A percentile compares a stretch with the other conserved stretches of the same genome.
Evolutionary conservation across 2,888 invertebrate genomes (phyloP).

Genomic region (Drosophila kanekoi): DNA sequence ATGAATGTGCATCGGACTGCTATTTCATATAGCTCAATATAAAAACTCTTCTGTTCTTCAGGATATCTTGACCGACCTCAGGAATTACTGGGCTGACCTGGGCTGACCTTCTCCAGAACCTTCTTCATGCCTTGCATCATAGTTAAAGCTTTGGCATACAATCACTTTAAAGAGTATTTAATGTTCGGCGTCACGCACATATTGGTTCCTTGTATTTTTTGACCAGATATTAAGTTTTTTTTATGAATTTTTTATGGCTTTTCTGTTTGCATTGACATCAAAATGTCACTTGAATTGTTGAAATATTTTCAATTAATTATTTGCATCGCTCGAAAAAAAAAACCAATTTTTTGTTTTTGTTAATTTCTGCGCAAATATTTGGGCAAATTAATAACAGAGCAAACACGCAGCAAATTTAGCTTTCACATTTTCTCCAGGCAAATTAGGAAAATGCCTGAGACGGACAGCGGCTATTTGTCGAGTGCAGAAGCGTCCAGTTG

Average conservation of each 20-base stretch:
- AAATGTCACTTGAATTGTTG: conserved; percentile 66
- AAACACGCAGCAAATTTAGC: conserved; percentile 61
- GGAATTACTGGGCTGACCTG: no score
- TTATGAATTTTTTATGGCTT: conserved; percentile 35
- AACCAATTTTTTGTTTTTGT: conserved; percentile 36
- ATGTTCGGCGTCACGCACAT: not conserved
- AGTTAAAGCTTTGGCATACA: no score
- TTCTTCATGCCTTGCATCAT: no score
- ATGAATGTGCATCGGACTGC: no score
- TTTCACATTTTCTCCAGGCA: conserved; percentile 31
- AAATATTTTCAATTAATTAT: conserved; percentile 69
- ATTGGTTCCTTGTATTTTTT: not conserved
- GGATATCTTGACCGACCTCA: no score
- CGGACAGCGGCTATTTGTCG: conserved; percentile 18
- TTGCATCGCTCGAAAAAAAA: conserved; percentile 36
- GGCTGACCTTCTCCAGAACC: no score
- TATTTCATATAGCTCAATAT: no score
- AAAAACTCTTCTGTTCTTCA: no score
- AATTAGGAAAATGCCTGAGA: conserved; percentile 41
- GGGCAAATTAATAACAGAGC: conserved; percentile 63
- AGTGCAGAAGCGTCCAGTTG: conserved; percentile 36
- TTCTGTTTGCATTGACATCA: conserved; percentile 70
- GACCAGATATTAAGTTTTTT: conserved; percentile 1
- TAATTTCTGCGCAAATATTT: conserved; percentile 69
- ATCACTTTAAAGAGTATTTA: not conserved